Evolutionary conservation across 2,888 invertebrate species (phyloP), one percentile per base, ranked within the genome.

Genomic region (Ophonus ardosiacus): DNA sequence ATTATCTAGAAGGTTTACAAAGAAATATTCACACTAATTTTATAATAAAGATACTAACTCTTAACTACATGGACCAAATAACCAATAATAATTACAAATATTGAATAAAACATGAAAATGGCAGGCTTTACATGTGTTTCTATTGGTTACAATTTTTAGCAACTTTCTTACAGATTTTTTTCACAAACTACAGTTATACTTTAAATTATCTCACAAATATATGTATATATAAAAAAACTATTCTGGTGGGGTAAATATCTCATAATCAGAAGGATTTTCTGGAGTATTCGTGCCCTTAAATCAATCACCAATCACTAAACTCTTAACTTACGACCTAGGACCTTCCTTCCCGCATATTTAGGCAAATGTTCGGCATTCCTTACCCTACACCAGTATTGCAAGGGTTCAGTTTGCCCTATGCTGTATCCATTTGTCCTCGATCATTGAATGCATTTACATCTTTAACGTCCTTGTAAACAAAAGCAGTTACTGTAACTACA

Each of bases 281-380:
- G 43, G 7, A 10, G 43, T 51, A 7, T 5, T 5, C 31, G 17
- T 38, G 38, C 31, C 24, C 18, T 21, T 21, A 63, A 24, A 63
- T 63, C 63, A 63, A 63, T 63, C 63, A 63, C 63, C 24, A 63
- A 63, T 63, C 63, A 63, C 63, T 21, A 18, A 61, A 61, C 61
- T 10, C 61, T 51, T 51, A 1, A 1, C 24, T 24, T 24, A 24
- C 24, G 24, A 24, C 24, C 24, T 24, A 43, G 10, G 43, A 21
- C 63, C 61, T 61, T 21, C 18, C 61, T 21, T 18, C 18, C 61
- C 21, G 61, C 21, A 61, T 61, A 61, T 61, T 61, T 61, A 61
- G 61, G 61, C 61, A 61, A 61, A 61, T 61, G 18, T 61, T 10
- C 61, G 10, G 10, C 63, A 24, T 63, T 63, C 63, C 59, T 18